Evolutionary conservation across 2,113 vertebrate species (phyloP).

Genomic region (Pelobates fuscus): DNA sequence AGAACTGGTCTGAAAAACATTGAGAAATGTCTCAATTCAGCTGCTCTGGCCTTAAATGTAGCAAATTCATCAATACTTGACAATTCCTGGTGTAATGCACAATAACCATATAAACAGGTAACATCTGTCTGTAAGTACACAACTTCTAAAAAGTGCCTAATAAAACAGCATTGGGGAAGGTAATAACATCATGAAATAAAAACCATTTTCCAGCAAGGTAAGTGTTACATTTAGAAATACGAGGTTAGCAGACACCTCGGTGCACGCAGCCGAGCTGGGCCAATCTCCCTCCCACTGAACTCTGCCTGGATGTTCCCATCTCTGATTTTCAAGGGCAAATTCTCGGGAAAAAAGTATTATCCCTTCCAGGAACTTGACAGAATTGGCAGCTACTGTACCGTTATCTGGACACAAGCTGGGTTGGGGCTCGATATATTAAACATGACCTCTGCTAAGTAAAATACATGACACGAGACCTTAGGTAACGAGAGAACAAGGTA

Average conservation of each 20-base stretch:
- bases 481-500: too few relatives aligned
- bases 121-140: too few relatives aligned
- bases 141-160: too few relatives aligned
- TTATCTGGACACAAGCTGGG: background rate
- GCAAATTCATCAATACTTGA: too few relatives aligned
- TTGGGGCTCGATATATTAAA: background rate
- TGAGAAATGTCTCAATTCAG: too few relatives aligned
- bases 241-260: background rate
- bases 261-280: background rate
- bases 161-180: too few relatives aligned
- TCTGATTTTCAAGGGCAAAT: constrained; percentile 21
- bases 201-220: too few relatives aligned
- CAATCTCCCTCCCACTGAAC: constrained; percentile 9
- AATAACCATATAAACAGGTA: too few relatives aligned
- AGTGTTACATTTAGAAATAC: background rate
- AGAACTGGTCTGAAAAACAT: too few relatives aligned
- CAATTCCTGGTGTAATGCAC: too few relatives aligned
- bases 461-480: background rate
- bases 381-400: background rate
- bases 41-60: too few relatives aligned
- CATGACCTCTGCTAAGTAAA: background rate
- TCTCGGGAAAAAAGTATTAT: constrained; percentile 11
- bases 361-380: constrained; percentile 25
- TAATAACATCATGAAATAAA: too few relatives aligned
- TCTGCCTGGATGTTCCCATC: constrained; percentile 11